These are phyloP conservation scores for Felis chaus DNA, from an alignment of 2,113 vertebrate genomes.

Conservation along the genomic window DNA sequence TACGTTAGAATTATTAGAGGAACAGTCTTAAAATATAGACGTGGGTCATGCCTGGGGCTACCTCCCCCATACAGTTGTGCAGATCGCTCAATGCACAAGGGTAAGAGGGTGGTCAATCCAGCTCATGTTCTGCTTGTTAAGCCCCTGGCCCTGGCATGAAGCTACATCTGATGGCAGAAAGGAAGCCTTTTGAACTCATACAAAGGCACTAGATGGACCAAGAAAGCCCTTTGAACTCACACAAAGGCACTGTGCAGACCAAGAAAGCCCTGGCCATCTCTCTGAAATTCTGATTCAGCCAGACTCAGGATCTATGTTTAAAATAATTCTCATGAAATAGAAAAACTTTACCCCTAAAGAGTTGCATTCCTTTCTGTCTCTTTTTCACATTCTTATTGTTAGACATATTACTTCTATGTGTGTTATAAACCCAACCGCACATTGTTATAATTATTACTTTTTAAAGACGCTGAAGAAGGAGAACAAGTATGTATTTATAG, in stretches of 20 bases:
- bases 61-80: background rate
- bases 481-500: background rate
- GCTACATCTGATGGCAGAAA: background rate
- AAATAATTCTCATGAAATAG: background rate
- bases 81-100: background rate
- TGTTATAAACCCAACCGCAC: background rate
- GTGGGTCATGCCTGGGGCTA: background rate
- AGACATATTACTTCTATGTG: background rate
- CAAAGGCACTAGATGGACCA: background rate
- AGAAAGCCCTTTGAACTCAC: background rate
- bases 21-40: background rate
- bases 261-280: background rate
- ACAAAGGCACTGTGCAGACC: background rate
- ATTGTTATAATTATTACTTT: background rate
- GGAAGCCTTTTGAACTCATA: background rate
- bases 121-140: background rate
- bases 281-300: slow-evolving; percentile 2
- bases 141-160: background rate
- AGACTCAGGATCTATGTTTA: background rate
- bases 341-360: background rate
- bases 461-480: background rate
- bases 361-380: background rate
- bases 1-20: background rate
- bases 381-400: background rate
- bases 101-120: background rate